Conservation (phyloP, 2,888 invertebrate genomes). For the Chesias legatella region DNA sequence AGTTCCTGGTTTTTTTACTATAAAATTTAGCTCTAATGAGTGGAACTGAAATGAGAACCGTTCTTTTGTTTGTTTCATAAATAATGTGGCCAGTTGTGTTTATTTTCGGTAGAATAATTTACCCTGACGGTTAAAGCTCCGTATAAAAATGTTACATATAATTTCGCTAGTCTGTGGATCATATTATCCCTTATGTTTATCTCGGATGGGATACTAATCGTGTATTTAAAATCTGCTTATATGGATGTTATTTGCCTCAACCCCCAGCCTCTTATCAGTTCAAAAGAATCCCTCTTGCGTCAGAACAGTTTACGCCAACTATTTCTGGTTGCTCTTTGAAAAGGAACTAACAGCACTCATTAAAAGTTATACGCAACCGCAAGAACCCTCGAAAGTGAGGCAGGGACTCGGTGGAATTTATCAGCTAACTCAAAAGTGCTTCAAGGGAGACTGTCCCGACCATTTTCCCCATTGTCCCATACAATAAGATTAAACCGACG, state of each 20-base stretch:
- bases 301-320: conserved; percentile 49
- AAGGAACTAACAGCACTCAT: conserved; percentile 61
- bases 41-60: conserved; percentile 6
- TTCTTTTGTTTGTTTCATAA: neutral
- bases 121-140: too few relatives aligned
- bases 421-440: conserved; percentile 66
- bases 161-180: too few relatives aligned
- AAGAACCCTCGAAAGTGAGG: conserved; percentile 57
- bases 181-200: too few relatives aligned
- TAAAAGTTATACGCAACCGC: conserved; percentile 68
- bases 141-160: too few relatives aligned
- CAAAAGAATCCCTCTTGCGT: conserved; percentile 36
- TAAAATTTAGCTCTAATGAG: conserved; percentile 20
- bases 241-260: conserved; percentile 13
- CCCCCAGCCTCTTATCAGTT: conserved; percentile 18
- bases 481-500: conserved; percentile 72
- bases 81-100: neutral
- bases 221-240: conserved; percentile 2
- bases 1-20: conserved; percentile 43
- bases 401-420: conserved; percentile 55
- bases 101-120: too few relatives aligned
- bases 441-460: conserved; percentile 52
- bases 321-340: conserved; percentile 53
- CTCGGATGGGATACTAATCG: neutral
- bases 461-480: conserved; percentile 67